Evolutionary conservation across 2,113 vertebrate species (phyloP), one percentile per base, ranked within the genome.

Genomic region (Agapornis roseicollis): DNA sequence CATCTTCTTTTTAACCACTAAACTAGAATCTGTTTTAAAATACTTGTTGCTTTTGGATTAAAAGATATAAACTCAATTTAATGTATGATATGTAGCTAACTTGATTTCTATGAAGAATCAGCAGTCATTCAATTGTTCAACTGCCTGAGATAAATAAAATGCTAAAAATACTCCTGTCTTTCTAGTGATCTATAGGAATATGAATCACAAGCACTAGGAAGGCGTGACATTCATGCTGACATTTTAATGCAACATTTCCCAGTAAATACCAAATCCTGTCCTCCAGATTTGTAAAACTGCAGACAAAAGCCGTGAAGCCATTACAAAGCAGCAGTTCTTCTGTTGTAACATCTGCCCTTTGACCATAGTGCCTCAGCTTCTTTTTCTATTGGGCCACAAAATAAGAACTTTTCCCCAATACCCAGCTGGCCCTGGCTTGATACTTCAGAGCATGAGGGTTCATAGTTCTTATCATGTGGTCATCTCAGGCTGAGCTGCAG

Each of bases 161-260:
- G 3, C 56, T 76, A 49, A 91, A 95, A 64, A 69, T 79, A 92
- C 35, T 89, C 44, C n/a, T 71, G n/a, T 60, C 33, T 61, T 72
- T 89, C 61, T 44, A 42, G 46, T 33, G 73, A 63, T 87, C 64
- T 81, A 47, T 23, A 29, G 56, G 71, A 80, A 68, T n/a, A 86
- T 71, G 77, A 81, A 92, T 92, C 91, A 86, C 55, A 71, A 81
- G 22, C 56, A 46, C 60, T 56, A 71, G 71, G 82, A 31, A 71
- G 47, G 33, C 3, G 0, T 53, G 71, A 88, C 68, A 73, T 1
- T 5, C 29, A 16, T 49, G 11, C 35, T 89, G 89, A 49, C 39
- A 89, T 95, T 95, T 96, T 89, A 79, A 81, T 90, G 52, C 60
- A 80, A n/a, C n/a, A 44, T 71, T 84, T 92, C 42, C 44, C 65